A percentile compares a stretch with the other conserved stretches of the same genome.
Evolutionary conservation across 2,888 invertebrate species (phyloP).

Genomic region (Drosophila meridiana): DNA sequence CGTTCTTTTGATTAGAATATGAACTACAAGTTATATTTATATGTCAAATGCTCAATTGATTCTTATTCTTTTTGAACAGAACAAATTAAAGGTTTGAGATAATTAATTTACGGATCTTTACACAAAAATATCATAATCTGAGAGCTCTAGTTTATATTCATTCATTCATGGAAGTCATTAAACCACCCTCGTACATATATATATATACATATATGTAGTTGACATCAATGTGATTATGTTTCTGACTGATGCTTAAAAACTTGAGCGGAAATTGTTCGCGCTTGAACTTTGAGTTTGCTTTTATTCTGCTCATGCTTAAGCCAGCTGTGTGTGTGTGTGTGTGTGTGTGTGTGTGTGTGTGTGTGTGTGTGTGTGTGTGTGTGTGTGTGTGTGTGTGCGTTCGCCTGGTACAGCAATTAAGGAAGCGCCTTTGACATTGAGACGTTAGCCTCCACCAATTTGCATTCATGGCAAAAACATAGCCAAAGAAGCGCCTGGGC

Average conservation of each 20-base stretch:
- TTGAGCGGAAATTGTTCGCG: conserved; percentile 16
- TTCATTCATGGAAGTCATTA: neutral
- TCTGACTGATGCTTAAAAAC: conserved; percentile 5
- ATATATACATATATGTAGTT: neutral
- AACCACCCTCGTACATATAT: neutral
- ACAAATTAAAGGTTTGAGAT: too few relatives aligned
- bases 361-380: neutral
- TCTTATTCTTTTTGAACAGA: too few relatives aligned
- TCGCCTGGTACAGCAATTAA: conserved; percentile 29
- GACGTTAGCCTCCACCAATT: conserved; percentile 19
- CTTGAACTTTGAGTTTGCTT: conserved; percentile 9
- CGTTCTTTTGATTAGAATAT: too few relatives aligned
- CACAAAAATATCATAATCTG: too few relatives aligned
- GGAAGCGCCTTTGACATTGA: conserved; percentile 26
- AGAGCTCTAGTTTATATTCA: neutral
- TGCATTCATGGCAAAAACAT: conserved; percentile 44
- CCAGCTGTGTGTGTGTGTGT: neutral
- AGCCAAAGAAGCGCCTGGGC: conserved; percentile 17
- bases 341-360: neutral
- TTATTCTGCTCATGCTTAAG: conserved; percentile 13
- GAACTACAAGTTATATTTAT: too few relatives aligned
- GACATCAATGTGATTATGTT: conserved; percentile 13
- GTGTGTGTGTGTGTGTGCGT: neutral
- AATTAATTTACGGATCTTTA: too few relatives aligned
- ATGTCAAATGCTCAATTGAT: too few relatives aligned